These are phyloP conservation scores for Iselma pallidipennis DNA, from an alignment of 2,888 invertebrate genomes.

Conservation along the genomic window DNA sequence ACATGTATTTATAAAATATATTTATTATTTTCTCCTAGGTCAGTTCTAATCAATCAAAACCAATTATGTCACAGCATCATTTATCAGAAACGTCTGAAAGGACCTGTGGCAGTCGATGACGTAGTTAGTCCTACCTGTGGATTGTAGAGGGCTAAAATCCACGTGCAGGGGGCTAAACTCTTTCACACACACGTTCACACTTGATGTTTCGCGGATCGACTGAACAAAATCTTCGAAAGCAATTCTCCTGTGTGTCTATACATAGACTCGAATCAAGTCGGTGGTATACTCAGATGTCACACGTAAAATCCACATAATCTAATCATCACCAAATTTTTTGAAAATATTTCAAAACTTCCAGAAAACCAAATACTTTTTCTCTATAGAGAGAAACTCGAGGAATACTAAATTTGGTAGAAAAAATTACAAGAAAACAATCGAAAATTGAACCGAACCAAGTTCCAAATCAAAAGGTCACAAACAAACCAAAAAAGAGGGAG, in stretches of 20 bases:
- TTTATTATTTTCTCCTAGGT: too few species aligned
- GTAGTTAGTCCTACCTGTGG: conserved; percentile 48
- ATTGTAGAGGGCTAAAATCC: conserved; percentile 46
- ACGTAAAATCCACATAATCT: conserved; percentile 6
- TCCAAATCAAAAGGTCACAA: not conserved
- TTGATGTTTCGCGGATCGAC: conserved; percentile 49
- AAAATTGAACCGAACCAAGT: not conserved
- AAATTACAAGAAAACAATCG: not conserved
- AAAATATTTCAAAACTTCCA: too few species aligned
- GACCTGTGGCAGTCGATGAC: too few species aligned
- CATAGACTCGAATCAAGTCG: conserved; percentile 33
- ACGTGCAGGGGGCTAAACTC: conserved; percentile 42
- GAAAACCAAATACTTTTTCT: too few species aligned
- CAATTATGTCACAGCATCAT: too few species aligned
- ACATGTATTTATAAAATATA: too few species aligned
- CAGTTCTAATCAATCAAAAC: too few species aligned
- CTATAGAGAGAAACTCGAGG: too few species aligned
- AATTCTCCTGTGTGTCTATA: conserved; percentile 38
- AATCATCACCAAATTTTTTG: too few species aligned
- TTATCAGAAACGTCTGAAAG: too few species aligned
- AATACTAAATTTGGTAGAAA: too few species aligned
- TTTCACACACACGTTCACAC: conserved; percentile 43
- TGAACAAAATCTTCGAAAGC: conserved; percentile 42
- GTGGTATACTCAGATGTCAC: conserved; percentile 22
- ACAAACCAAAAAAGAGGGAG: not conserved